Conservation (phyloP, 2,797 vertebrate species). For the Rhadinocentrus ornatus region DNA sequence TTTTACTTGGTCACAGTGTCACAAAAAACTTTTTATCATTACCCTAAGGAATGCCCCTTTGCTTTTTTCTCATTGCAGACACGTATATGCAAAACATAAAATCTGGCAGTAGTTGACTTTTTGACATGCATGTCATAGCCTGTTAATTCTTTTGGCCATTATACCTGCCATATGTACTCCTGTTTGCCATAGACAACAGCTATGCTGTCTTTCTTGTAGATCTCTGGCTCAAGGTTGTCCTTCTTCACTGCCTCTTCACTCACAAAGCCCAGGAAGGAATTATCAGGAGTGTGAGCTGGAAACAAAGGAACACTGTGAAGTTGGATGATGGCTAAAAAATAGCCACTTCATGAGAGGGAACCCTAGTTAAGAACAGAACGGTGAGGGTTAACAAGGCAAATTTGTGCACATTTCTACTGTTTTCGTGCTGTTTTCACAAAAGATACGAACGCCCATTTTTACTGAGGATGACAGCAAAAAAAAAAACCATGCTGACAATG, state of each 20-base stretch:
- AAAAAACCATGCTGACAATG: constrained; percentile 6
- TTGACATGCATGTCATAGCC: not conserved
- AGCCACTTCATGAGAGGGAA: not conserved
- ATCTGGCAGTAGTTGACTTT: not conserved
- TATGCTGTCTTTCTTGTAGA: constrained; percentile 66
- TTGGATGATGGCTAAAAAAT: constrained; percentile 1
- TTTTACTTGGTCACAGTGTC: not conserved
- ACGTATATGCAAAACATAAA: not conserved
- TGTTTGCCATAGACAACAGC: constrained; percentile 82
- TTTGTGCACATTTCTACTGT: not conserved
- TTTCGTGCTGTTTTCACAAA: constrained; percentile 5
- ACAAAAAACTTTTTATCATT: not conserved
- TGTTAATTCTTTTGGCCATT: not conserved
- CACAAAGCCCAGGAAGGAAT: constrained; percentile 83
- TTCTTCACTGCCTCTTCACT: constrained; percentile 62
- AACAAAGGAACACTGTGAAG: constrained; percentile 11
- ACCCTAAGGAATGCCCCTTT: not conserved
- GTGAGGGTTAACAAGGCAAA: not conserved
- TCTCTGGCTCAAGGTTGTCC: constrained; percentile 30
- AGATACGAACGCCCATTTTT: not conserved
- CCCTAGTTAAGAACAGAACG: not conserved
- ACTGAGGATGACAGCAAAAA: constrained; percentile 2
- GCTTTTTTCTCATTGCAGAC: not conserved
- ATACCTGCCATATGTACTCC: constrained; percentile 83
- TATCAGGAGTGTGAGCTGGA: constrained; percentile 81